A percentile compares a stretch with the other conserved stretches of the same genome.
phyloP scores from a whole-genome alignment of 2,888 invertebrate species.

The Drosophila pseudotakahashii region DNA sequence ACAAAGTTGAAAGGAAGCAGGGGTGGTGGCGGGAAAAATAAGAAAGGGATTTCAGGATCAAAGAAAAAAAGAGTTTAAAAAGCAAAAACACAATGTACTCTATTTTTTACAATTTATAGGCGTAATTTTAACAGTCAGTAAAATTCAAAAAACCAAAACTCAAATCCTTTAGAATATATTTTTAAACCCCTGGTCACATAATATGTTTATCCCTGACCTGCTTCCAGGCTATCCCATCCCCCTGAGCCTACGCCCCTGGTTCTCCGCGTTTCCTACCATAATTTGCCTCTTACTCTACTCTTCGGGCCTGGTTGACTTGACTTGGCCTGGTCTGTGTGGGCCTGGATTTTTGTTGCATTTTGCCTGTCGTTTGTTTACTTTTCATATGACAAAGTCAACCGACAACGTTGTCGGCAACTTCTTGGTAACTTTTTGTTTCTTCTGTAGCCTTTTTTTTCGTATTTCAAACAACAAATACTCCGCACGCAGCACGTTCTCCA shows the following conservation, averaged over 20 bases:
- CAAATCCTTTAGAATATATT: too few species aligned
- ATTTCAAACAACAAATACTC: constrained; percentile 64
- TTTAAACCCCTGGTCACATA: too few species aligned
- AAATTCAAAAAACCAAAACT: too few species aligned
- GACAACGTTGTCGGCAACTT: constrained; percentile 70
- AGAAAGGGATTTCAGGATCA: background rate
- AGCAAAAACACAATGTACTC: too few species aligned
- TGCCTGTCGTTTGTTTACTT: constrained; percentile 74
- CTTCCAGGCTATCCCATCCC: background rate
- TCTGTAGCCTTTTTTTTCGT: constrained; percentile 45
- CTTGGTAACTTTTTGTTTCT: constrained; percentile 61
- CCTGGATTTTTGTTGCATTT: constrained; percentile 61
- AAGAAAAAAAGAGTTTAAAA: too few species aligned
- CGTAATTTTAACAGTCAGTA: too few species aligned
- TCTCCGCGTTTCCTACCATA: constrained; percentile 7
- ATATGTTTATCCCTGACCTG: too few species aligned
- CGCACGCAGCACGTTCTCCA: constrained; percentile 68
- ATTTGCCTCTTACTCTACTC: constrained; percentile 19
- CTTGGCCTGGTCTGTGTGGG: constrained; percentile 49
- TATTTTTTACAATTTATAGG: too few species aligned
- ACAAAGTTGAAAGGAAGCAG: constrained; percentile 44
- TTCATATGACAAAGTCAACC: constrained; percentile 75
- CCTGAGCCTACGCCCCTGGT: constrained; percentile 7
- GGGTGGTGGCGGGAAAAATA: background rate
- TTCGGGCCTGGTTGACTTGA: constrained; percentile 23